Percentiles rank a stretch among this genome's conserved stretches.
phyloP scores from a whole-genome alignment of 2,888 invertebrate species.

The Temnothorax rugatulus region DNA sequence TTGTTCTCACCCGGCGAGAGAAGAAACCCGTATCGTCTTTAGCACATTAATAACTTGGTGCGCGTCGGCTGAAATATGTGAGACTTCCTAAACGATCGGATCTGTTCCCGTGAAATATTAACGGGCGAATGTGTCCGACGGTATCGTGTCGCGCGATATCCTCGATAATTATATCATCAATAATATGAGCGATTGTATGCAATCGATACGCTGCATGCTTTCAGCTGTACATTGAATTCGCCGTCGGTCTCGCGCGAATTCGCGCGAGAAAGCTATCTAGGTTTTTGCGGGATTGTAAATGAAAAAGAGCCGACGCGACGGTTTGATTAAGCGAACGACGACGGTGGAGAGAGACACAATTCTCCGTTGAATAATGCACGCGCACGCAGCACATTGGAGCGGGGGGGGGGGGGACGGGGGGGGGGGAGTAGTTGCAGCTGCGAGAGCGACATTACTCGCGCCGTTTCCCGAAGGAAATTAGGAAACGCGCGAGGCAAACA shows the following conservation, averaged over 20 bases:
- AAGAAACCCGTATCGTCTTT: slow-evolving; percentile 55
- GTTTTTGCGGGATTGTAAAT: not conserved
- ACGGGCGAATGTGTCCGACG: not conserved
- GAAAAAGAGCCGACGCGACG: not conserved
- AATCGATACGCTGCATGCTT: not conserved
- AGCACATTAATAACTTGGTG: slow-evolving; percentile 57
- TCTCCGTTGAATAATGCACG: slow-evolving; percentile 46
- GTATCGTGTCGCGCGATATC: not conserved
- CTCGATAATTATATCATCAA: not conserved
- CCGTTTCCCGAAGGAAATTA: slow-evolving; percentile 86
- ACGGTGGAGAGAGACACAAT: slow-evolving; percentile 39
- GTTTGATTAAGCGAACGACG: slow-evolving; percentile 36
- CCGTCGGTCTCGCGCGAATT: not conserved
- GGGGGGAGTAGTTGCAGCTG: slow-evolving; percentile 76
- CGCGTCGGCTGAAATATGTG: slow-evolving; percentile 52
- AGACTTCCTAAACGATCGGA: slow-evolving; percentile 57
- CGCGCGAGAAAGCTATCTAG: not conserved
- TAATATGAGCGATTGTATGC: not conserved
- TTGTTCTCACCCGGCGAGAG: slow-evolving; percentile 64
- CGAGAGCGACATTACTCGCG: slow-evolving; percentile 81
- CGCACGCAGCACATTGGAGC: not conserved
- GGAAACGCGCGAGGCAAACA: slow-evolving; percentile 82
- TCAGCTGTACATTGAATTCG: not conserved
- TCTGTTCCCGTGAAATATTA: slow-evolving; percentile 47
- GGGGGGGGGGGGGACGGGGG: too few relatives aligned